A percentile compares a stretch with the other conserved stretches of the same genome.
Conservation (phyloP, 2,797 vertebrate species). For the Xenentodon cancila region DNA sequence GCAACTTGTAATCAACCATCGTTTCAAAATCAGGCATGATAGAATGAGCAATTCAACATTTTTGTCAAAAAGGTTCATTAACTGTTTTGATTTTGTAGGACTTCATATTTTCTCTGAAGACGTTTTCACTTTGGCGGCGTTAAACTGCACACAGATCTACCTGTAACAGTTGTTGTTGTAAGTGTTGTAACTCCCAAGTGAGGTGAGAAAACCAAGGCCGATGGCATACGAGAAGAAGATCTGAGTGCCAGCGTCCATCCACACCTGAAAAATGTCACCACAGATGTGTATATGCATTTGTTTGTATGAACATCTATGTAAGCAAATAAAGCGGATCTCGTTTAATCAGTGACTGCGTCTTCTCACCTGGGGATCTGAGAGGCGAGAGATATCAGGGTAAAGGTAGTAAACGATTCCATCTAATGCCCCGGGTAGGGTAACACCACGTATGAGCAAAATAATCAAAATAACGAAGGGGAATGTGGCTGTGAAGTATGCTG, state of each 20-base stretch:
- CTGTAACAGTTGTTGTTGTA: constrained; percentile 93
- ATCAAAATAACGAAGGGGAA: constrained; percentile 88
- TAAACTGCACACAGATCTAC: constrained; percentile 54
- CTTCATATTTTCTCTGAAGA: no score
- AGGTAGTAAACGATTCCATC: constrained; percentile 91
- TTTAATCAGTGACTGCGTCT: not conserved
- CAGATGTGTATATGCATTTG: not conserved
- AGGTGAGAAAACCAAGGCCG: constrained; percentile 90
- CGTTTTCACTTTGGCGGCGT: no score
- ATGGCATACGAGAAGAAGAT: constrained; percentile 92
- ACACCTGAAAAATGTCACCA: constrained; percentile 79
- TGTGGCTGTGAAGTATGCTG: constrained; percentile 92
- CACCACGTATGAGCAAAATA: constrained; percentile 87
- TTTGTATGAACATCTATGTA: not conserved
- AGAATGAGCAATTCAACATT: no score
- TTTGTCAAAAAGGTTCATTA: no score
- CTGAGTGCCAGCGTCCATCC: constrained; percentile 94
- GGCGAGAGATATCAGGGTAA: constrained; percentile 85
- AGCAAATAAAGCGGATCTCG: not conserved
- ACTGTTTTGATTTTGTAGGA: no score
- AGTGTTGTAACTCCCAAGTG: constrained; percentile 93
- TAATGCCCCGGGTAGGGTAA: constrained; percentile 89
- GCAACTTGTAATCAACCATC: not conserved
- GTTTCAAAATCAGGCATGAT: no score
- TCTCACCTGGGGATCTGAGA: constrained; percentile 70